Evolutionary conservation across 2,797 vertebrate species (phyloP), one percentile per base, ranked within the genome.

Genomic region (Sebastes nivosus): DNA sequence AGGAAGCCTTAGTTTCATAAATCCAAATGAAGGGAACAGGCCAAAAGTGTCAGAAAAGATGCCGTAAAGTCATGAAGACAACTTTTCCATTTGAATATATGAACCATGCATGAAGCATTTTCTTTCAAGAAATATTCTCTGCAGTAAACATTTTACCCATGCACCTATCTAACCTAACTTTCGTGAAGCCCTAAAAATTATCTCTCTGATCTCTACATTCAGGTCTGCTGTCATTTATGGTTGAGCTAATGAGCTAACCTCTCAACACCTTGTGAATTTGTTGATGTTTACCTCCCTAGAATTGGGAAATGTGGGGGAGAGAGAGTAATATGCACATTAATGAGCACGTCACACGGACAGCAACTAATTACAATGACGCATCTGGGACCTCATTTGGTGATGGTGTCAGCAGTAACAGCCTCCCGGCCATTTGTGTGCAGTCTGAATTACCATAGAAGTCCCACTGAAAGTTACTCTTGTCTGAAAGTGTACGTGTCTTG

Each of bases 221-320:
- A 34, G 65, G 73, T 88, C 76, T 85, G n/a, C 78, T 84, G 87
- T 85, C 85, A 83, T 83, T 87, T 86, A 67, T 34, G 22, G 55
- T 75, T 29, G 71, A 80, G 76, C 80, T 93, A 90, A 87, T 87
- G 87, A 90, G 89, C 75, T 81, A 80, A 87, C 83, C 84, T 46
- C 75, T 71, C 18, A 61, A 81, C 81, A 81, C 77, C 80, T 77
- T 65, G 14, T 71, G 82, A 78, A 58, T 87, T 77, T 89, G 84
- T 87, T 92, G 79, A 87, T 90, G 83, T 92, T 93, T 93, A 90
- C 88, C 77, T 89, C 59, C 50, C 70, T 30, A 18, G 71, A 87
- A 73, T 60, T 77, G 27, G 38, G 34, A 77, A 80, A 72, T 71
- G 63, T 81, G 27, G 30, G 50, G 52, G 25, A 79, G 60, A 68